Conservation (phyloP, 2,797 vertebrate species). For the Odontamblyopus lacepedii region DNA sequence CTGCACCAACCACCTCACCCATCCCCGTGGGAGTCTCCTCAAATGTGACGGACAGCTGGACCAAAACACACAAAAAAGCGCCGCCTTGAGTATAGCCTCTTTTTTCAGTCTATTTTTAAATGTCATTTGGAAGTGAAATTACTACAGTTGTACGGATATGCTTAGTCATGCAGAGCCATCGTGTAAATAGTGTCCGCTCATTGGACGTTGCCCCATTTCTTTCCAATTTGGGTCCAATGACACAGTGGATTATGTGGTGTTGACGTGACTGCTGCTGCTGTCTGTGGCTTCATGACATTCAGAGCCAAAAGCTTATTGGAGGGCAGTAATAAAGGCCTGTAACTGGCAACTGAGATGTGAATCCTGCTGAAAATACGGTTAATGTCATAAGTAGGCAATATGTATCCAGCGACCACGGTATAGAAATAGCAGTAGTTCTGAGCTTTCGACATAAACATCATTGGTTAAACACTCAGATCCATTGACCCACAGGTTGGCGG, state of each 20-base stretch:
- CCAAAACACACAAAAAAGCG: slow-evolving; percentile 6
- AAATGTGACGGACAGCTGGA: slow-evolving; percentile 36
- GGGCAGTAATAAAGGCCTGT: background rate
- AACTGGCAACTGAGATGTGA: background rate
- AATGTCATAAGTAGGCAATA: background rate
- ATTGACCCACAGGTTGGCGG: too few relatives aligned
- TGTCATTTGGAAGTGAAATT: slow-evolving; percentile 3
- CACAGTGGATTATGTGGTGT: slow-evolving; percentile 6
- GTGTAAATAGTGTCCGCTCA: background rate
- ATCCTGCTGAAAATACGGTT: background rate
- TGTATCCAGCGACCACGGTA: too few relatives aligned
- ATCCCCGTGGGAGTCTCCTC: slow-evolving; percentile 11
- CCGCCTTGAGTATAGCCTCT: slow-evolving; percentile 2
- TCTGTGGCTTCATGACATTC: background rate
- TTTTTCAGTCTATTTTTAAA: slow-evolving; percentile 24
- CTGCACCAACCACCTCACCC: slow-evolving; percentile 33
- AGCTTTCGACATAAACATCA: too few relatives aligned
- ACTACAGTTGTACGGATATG: background rate
- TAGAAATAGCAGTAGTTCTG: background rate
- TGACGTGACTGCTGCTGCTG: background rate
- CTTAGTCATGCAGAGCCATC: background rate
- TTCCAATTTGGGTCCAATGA: slow-evolving; percentile 10
- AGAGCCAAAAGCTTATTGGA: background rate
- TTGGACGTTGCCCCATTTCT: background rate
- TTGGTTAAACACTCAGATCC: too few relatives aligned